phyloP scores from a whole-genome alignment of 2,113 vertebrate species.

The Papio anubis region DNA sequence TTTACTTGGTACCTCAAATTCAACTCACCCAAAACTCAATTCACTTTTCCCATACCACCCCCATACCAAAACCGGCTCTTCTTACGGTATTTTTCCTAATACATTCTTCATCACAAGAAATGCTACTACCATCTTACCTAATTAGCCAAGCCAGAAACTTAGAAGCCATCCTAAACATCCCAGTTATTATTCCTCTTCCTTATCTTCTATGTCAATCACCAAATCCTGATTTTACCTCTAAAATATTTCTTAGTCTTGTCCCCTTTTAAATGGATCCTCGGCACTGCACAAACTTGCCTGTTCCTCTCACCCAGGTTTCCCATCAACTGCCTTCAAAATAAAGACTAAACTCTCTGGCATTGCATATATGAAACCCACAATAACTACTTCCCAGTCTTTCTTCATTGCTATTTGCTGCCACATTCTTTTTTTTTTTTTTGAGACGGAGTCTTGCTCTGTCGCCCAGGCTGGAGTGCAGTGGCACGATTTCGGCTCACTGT shows the following conservation, averaged over 20 bases:
- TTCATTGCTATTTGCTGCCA: background rate
- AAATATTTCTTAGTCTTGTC: slow-evolving; percentile 5
- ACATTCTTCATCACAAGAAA: background rate
- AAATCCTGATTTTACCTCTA: slow-evolving; percentile 1
- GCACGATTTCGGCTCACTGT: too few relatives aligned
- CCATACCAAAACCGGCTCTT: background rate
- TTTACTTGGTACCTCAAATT: background rate
- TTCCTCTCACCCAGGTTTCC: slow-evolving; percentile 7
- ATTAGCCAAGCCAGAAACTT: background rate
- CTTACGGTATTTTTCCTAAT: background rate
- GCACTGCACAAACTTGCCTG: background rate
- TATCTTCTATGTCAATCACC: background rate
- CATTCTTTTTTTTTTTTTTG: background rate
- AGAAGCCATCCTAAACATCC: background rate
- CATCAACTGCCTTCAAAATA: slow-evolving; percentile 29
- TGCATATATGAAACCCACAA: background rate
- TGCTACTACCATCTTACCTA: background rate
- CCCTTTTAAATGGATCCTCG: slow-evolving; percentile 14
- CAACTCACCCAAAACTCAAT: slow-evolving; percentile 21
- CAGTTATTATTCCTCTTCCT: background rate
- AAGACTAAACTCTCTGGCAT: background rate
- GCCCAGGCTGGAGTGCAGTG: too few relatives aligned
- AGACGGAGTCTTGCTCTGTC: too few relatives aligned
- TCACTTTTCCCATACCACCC: background rate
- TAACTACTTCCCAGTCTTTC: background rate